Conservation (phyloP, 1,140 invertebrate species). For the Pteromalus puparum region DNA sequence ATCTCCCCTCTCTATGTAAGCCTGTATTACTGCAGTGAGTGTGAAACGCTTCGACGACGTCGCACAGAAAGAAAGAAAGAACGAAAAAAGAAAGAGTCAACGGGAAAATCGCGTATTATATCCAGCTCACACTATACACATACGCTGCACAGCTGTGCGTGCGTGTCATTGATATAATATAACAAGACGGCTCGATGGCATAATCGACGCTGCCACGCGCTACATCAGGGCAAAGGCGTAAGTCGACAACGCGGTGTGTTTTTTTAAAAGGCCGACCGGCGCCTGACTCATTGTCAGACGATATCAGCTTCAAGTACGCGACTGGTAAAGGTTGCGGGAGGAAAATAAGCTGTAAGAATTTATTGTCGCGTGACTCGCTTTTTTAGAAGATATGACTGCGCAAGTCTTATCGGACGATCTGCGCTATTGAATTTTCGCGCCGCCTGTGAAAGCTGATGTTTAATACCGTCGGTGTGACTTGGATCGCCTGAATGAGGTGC, state of each 20-base stretch:
- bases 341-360: slow-evolving; percentile 2
- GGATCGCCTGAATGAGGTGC: no score
- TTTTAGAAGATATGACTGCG: neutral
- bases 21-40: neutral
- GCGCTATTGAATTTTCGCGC: neutral
- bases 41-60: no score
- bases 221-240: neutral
- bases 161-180: slow-evolving; percentile 7
- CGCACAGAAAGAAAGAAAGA: neutral
- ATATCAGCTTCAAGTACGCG: neutral
- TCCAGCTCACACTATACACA: neutral
- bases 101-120: neutral
- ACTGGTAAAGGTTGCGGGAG: neutral
- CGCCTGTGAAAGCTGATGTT: neutral
- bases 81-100: neutral
- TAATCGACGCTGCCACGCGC: neutral
- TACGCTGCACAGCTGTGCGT: neutral
- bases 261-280: neutral
- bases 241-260: neutral
- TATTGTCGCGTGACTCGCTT: slow-evolving; percentile 1
- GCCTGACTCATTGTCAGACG: slow-evolving; percentile 20
- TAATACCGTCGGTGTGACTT: neutral
- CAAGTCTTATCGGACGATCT: slow-evolving; percentile 3
- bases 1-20: neutral
- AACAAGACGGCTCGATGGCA: neutral